Base-by-base conservation (phyloP, 2,113 vertebrate species). In the Microtus richardsoni region DNA sequence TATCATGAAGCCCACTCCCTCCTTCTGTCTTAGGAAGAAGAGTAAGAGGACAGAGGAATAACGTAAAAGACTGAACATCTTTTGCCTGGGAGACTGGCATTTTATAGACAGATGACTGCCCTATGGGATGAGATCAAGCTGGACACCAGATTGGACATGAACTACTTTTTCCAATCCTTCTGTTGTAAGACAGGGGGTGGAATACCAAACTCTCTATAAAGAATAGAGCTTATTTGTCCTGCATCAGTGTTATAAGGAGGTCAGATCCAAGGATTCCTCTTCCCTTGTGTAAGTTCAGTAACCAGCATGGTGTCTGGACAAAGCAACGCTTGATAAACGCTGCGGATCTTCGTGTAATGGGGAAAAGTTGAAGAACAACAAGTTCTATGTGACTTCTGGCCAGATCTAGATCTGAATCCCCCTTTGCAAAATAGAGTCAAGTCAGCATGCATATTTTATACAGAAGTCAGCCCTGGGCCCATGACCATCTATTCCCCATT, bases 381-480 rank as follows among this genome's bases (percentile, higher is more conserved):
- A 93, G 77, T 73, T 49, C 33, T 66, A 28, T 9, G 47, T 79
- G 39, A 52, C 39, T 66, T 90, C 71, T 52, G 84, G 44, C 33
- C 84, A 87, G 66, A 30, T 9, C 66, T 79, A 30, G 75, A 60
- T 66, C 52, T 91, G 68, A 68, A 75, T 39, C 21, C 28, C 78
- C 70, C 73, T 70, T 97, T 75, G 58, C 88, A 82, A 91, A 75
- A 75, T 4, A 33, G 30, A 64, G 44, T 70, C 62, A 60, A 83
- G 49, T 26, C 44, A 77, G 21, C 11, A 58, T 60, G 33, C 10
- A 21, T 22, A 47, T 70, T 80, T 16, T n/a, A 16, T 52, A 39
- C 3, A 70, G 47, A 88, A 91, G 17, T 68, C 19, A 80, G 28
- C 9, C 30, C 28, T 77, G 16, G 62, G 22, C 10, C 22, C 5